Conservation (phyloP, 2,797 vertebrate genomes). For the Clarias pachynema region DNA sequence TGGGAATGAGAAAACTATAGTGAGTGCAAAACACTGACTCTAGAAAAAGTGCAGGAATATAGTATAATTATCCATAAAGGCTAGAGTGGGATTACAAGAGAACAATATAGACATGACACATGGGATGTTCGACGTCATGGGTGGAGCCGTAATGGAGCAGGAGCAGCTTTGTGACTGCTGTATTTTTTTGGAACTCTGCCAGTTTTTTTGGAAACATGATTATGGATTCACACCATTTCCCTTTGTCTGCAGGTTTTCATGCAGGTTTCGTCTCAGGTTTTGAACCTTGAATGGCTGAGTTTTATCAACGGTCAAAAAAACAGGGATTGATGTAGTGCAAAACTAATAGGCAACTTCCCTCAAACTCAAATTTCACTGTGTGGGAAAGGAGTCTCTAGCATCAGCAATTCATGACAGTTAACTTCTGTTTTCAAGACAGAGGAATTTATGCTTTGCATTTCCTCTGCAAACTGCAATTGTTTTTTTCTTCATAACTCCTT, state of each 20-base stretch:
- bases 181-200: neutral
- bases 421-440: too few species aligned
- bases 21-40: neutral
- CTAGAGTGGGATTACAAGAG: constrained; percentile 6
- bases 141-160: neutral
- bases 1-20: neutral
- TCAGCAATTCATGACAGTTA: too few species aligned
- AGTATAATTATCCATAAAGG: neutral
- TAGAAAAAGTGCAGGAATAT: neutral
- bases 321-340: neutral
- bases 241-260: neutral
- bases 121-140: neutral
- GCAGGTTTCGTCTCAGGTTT: neutral
- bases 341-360: neutral
- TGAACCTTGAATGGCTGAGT: neutral
- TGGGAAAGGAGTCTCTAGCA: too few species aligned
- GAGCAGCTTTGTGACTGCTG: neutral
- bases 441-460: too few species aligned
- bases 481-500: too few species aligned
- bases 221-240: neutral
- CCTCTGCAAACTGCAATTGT: too few species aligned
- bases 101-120: constrained; percentile 8
- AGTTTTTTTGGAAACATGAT: neutral
- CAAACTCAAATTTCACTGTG: neutral
- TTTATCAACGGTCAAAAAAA: neutral